phyloP scores from a whole-genome alignment of 2,113 vertebrate genomes.

The Emydura subglobosa region DNA sequence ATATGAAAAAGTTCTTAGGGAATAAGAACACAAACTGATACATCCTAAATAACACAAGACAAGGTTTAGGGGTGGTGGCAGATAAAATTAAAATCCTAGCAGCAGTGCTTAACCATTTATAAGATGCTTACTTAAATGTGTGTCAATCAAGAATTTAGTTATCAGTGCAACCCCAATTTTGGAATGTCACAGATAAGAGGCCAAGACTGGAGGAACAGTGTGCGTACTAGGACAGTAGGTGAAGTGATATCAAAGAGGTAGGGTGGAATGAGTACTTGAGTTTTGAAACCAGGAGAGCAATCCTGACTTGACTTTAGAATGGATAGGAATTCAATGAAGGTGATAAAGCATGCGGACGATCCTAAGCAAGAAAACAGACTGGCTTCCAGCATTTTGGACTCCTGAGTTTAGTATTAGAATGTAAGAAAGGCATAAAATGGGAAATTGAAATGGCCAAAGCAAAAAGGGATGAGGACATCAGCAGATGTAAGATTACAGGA shows the following conservation, averaged over 20 bases:
- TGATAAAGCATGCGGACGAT: neutral
- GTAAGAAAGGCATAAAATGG: constrained; percentile 60
- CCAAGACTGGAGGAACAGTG: no score
- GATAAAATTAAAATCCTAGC: neutral
- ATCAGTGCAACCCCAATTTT: neutral
- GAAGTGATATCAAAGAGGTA: neutral
- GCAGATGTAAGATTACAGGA: neutral
- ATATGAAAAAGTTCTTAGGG: neutral
- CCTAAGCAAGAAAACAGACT: constrained; percentile 9
- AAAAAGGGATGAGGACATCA: constrained; percentile 47
- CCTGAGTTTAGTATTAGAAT: constrained; percentile 44
- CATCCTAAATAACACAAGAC: neutral
- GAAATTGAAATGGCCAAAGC: constrained; percentile 61
- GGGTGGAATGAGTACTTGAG: neutral
- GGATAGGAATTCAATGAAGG: constrained; percentile 45
- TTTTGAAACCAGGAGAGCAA: constrained; percentile 47
- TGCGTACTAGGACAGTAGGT: neutral
- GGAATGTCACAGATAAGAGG: neutral
- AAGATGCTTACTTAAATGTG: no score
- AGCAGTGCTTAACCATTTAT: no score
- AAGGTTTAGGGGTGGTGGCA: neutral
- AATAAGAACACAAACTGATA: neutral
- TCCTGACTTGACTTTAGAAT: constrained; percentile 7
- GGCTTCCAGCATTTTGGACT: neutral
- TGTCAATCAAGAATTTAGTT: no score